Conservation (phyloP, 2,113 vertebrate genomes). For the Thermophis baileyi region DNA sequence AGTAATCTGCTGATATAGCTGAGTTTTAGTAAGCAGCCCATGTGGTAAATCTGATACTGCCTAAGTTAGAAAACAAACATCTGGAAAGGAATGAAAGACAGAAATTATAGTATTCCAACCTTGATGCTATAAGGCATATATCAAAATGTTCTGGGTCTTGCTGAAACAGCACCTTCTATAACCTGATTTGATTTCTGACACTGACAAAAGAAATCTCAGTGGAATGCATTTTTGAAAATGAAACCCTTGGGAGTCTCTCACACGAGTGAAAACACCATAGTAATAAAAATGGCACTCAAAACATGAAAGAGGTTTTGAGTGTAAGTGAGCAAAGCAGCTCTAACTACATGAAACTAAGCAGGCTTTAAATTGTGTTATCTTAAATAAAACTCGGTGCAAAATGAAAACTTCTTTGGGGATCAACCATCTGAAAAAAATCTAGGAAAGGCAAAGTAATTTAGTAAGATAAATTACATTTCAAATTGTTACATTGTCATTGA, state of each 20-base stretch:
- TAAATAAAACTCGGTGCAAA: background rate
- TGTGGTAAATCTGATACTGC: background rate
- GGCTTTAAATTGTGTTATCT: background rate
- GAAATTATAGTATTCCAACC: conserved; percentile 28
- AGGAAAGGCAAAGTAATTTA: conserved; percentile 24
- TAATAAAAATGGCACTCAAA: conserved; percentile 25
- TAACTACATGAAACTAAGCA: background rate
- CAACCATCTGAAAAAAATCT: background rate
- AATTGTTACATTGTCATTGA: background rate
- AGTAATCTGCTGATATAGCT: background rate
- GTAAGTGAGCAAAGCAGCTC: conserved; percentile 37
- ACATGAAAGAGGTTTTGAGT: conserved; percentile 8
- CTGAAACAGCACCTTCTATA: conserved; percentile 52
- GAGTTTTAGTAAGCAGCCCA: conserved; percentile 10
- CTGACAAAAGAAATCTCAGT: conserved; percentile 43
- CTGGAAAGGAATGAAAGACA: conserved; percentile 6
- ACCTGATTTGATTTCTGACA: conserved; percentile 44
- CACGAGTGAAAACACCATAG: conserved; percentile 22
- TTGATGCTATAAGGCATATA: conserved; percentile 34
- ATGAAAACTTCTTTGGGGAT: background rate
- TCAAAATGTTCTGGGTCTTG: conserved; percentile 14
- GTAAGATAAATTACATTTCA: background rate
- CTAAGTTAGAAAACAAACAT: conserved; percentile 30
- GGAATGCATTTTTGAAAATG: conserved; percentile 23
- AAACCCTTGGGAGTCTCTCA: conserved; percentile 34